Base-by-base conservation (phyloP, 2,113 vertebrate species). In the Erinaceus europaeus region DNA sequence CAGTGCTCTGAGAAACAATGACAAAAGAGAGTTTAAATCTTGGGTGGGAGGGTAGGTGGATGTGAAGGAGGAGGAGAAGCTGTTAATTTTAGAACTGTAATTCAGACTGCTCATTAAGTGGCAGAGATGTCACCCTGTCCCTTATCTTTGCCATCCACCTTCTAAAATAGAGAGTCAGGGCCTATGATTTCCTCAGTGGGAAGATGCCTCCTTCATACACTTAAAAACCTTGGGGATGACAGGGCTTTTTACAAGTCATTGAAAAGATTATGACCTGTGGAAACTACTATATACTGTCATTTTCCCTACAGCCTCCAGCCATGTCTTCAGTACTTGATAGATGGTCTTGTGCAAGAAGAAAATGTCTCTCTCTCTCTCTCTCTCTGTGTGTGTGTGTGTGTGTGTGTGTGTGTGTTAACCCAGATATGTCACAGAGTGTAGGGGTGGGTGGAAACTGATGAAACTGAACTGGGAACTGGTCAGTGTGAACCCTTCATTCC, bases 71-170 rank as follows among this genome's bases (percentile, higher is more conserved):
- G 86, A 59, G 92, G 92, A 97, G 84, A 95, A 94, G 94, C 91
- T 96, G 93, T 76, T 96, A 93, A 95, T 91, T 95, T 85, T 91
- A 90, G 82, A 96, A 94, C 88, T 96, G 38, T 94, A 94, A 96
- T 92, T 96, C 91, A 79, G 57, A 91, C 92, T 95, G 91, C 75
- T 91, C 93, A 81, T 52, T 93, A 95, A 88, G 57, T 82, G 82
- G 48, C 86, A 90, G 57, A 48, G 46, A 36, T 87, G 92, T 93
- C 90, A 87, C 91, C 82, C 29, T 84, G 88, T 75, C 94, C 91
- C 93, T 94, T 95, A 94, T 95, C 71, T 81, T 92, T 95, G 83
- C 84, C 94, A 94, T 90, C 90, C 44, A 27, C 59, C 42, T 94
- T 92, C 94, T 96, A 94, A 95, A 96, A 95, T 92, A 42, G 68